These are phyloP conservation scores for Halictus rubicundus DNA, from an alignment of 1,140 invertebrate species.

Conservation along the genomic window DNA sequence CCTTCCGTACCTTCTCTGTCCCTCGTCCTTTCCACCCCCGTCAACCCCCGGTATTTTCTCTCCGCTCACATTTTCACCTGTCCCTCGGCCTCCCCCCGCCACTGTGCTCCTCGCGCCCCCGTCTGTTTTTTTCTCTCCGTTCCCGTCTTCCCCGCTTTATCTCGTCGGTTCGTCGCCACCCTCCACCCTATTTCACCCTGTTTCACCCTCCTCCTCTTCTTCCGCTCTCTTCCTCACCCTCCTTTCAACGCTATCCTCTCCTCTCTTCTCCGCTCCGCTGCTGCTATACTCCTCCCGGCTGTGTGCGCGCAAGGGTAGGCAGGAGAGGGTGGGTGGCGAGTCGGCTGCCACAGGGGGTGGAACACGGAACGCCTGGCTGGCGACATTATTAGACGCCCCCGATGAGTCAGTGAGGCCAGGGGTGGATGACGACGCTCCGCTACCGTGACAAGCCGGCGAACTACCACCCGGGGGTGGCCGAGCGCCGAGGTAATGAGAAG, in stretches of 20 bases:
- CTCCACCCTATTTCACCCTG: no score
- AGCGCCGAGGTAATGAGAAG: constrained; percentile 75
- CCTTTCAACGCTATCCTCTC: no score
- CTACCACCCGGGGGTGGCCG: constrained; percentile 67
- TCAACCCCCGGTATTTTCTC: constrained; percentile 29
- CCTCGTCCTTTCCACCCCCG: constrained; percentile 3
- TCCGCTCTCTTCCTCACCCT: no score
- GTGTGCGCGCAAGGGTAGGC: constrained; percentile 31
- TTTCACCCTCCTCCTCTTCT: no score
- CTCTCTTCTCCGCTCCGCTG: no score
- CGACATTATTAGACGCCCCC: constrained; percentile 81
- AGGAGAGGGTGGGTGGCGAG: constrained; percentile 51
- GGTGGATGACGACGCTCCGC: constrained; percentile 44
- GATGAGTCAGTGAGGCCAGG: constrained; percentile 71
- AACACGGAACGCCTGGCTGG: constrained; percentile 78
- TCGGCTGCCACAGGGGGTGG: constrained; percentile 56
- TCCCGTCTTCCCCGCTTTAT: constrained; percentile 32
- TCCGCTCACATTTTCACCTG: constrained; percentile 47
- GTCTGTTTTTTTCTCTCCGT: constrained; percentile 16
- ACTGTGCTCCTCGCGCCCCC: constrained; percentile 29
- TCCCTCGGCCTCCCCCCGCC: neutral
- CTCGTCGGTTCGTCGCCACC: constrained; percentile 25
- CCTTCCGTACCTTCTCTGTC: neutral
- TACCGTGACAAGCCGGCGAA: constrained; percentile 51
- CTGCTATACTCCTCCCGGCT: no score